Percentiles rank a stretch among this genome's conserved stretches.
Conservation (phyloP, 53 echinoderm and acorn worm species). For the Echinarachnius parma region DNA sequence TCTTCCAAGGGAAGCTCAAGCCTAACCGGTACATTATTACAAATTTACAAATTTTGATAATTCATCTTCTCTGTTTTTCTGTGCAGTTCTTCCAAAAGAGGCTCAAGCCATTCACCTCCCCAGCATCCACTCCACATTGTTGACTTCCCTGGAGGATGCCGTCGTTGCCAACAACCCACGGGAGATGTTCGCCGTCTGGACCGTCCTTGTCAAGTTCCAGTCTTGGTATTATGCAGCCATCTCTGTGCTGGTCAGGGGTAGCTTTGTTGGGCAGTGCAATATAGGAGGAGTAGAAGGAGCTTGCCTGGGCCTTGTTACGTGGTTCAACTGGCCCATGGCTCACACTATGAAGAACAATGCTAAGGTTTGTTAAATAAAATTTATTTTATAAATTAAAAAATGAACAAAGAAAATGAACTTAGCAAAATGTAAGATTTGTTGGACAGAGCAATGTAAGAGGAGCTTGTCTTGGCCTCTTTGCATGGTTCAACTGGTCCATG, state of each 20-base stretch:
- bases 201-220: slow-evolving; percentile 43
- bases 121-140: slow-evolving; percentile 44
- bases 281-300: slow-evolving; percentile 14
- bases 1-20: too few relatives aligned
- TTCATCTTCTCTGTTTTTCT: too few relatives aligned
- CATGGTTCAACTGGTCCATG: too few relatives aligned
- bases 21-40: too few relatives aligned
- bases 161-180: slow-evolving; percentile 19
- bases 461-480: too few relatives aligned
- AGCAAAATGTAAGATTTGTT: too few relatives aligned
- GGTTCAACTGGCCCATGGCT: slow-evolving; percentile 48
- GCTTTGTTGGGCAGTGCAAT: not conserved
- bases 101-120: slow-evolving; percentile 23
- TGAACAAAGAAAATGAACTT: too few relatives aligned
- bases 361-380: not conserved
- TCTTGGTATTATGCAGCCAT: slow-evolving; percentile 56
- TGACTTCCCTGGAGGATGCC: not conserved
- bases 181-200: slow-evolving; percentile 41
- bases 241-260: not conserved
- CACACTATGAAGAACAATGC: not conserved
- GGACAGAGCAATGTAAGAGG: too few relatives aligned
- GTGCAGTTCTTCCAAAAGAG: slow-evolving; percentile 27
- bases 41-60: too few relatives aligned
- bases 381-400: too few relatives aligned
- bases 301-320: slow-evolving; percentile 44